Base-by-base conservation (phyloP, 2,888 invertebrate genomes). In the Liodrosophila aerea region DNA sequence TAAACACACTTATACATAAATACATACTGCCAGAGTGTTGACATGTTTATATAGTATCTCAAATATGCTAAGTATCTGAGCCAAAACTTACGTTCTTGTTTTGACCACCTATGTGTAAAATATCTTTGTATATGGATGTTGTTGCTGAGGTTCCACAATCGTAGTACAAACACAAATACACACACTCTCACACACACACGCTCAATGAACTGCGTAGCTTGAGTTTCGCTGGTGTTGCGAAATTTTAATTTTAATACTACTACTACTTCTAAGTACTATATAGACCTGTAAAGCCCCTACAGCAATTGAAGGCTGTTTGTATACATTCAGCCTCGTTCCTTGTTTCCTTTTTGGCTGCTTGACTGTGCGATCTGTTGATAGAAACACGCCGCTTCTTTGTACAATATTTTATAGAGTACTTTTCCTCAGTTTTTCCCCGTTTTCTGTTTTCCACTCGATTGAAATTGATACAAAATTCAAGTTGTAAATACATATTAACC, bases 141-240 rank as follows among this genome's bases (percentile, higher is more conserved):
- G 78, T 76, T 76, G 63, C 50, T 60, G 37, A 53, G 67, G 56
- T 54, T 65, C 58, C 37, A 63, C 60, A 52, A 63, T 15, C 39
- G 58, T 75, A 77, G 77, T 56, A 53, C 40, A 45, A 18, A 73
- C 62, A 69, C 56, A 39, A 15, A 12, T 31, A 40, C 33, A 64
- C 53, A 56, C 16, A 47, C 33, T 29, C 33, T 54, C 36, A 43
- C 16, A 43, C 9, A 29, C 49, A 41, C 43, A 45, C 16, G 47
- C 22, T 56, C 46, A 52, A 44, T 15, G 16, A 52, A 46, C 52
- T 67, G 58, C 44, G 66, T 80, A 80, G 83, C 47, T 76, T 68
- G 68, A 67, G 58, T 44, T 60, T 83, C 80, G 78, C 78, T 82
- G 57, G 65, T 76, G 75, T 82, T 78, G 78, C 78, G 78, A 76